Percentiles rank a stretch among this genome's conserved stretches.
Evolutionary conservation across 2,888 invertebrate species (phyloP).

Genomic region (Drosophila barbarae): DNA sequence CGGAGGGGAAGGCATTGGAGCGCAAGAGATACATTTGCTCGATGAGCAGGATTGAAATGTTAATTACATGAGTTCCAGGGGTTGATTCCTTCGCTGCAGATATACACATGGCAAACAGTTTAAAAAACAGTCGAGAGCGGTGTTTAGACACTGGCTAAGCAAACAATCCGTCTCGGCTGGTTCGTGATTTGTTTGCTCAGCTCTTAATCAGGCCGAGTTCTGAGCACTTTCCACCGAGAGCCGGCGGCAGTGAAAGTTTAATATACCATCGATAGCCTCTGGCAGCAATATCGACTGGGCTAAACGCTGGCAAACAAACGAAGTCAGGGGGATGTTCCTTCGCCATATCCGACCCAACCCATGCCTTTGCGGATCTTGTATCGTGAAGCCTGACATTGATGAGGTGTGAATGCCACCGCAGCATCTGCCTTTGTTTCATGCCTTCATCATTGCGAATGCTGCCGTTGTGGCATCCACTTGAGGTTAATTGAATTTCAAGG

Average conservation of each 20-base stretch:
- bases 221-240: conserved; percentile 54
- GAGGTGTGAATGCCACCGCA: conserved; percentile 75
- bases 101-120: conserved; percentile 59
- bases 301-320: conserved; percentile 52
- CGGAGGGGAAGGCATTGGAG: conserved; percentile 35
- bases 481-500: conserved; percentile 79
- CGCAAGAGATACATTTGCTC: conserved; percentile 68
- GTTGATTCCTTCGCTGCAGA: conserved; percentile 13
- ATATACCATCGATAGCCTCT: conserved; percentile 50
- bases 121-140: conserved; percentile 65
- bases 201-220: conserved; percentile 65
- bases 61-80: conserved; percentile 58
- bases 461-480: conserved; percentile 72
- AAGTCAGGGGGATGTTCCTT: conserved; percentile 34
- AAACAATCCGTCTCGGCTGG: conserved; percentile 54
- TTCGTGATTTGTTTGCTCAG: conserved; percentile 67
- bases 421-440: conserved; percentile 62
- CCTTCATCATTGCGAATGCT: conserved; percentile 48
- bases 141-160: conserved; percentile 71
- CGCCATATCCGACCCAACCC: neutral
- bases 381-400: conserved; percentile 49
- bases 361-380: conserved; percentile 24
- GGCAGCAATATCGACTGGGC: conserved; percentile 34
- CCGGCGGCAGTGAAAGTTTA: conserved; percentile 41
- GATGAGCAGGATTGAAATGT: conserved; percentile 65